phyloP scores from a whole-genome alignment of 2,113 vertebrate species.

The Ptilorrhoa leucosticta region DNA sequence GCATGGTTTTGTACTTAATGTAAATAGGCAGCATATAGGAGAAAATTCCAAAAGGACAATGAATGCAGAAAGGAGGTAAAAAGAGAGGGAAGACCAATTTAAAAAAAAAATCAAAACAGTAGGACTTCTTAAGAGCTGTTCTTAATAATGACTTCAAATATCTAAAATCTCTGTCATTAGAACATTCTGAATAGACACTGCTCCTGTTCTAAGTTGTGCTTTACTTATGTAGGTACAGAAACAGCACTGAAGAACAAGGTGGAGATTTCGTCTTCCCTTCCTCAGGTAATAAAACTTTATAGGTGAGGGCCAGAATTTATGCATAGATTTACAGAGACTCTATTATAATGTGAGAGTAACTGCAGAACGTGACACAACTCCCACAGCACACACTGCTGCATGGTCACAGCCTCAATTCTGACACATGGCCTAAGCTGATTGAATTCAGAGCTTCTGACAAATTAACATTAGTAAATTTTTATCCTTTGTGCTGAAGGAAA shows the following conservation, averaged over 20 bases:
- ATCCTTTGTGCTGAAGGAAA: neutral
- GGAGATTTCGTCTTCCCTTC: constrained; percentile 41
- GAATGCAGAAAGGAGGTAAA: neutral
- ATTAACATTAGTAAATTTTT: neutral
- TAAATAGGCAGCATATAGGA: neutral
- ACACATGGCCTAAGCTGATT: neutral
- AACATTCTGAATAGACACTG: neutral
- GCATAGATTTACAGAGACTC: neutral
- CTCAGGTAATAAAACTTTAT: constrained; percentile 70
- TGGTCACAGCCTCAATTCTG: neutral
- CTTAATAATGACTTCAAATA: neutral
- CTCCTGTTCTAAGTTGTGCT: neutral
- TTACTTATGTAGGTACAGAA: constrained; percentile 31
- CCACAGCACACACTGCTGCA: neutral
- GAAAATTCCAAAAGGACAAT: neutral
- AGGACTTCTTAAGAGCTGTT: neutral
- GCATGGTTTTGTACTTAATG: neutral
- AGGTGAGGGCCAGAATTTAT: neutral
- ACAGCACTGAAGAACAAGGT: constrained; percentile 54
- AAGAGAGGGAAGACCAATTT: neutral
- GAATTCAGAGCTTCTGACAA: neutral
- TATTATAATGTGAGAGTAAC: neutral
- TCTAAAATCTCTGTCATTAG: neutral
- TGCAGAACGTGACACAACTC: neutral
- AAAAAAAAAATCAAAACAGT: neutral